These are phyloP conservation scores for Temnothorax ravouxi DNA, from an alignment of 2,888 invertebrate genomes.

Conservation along the genomic window DNA sequence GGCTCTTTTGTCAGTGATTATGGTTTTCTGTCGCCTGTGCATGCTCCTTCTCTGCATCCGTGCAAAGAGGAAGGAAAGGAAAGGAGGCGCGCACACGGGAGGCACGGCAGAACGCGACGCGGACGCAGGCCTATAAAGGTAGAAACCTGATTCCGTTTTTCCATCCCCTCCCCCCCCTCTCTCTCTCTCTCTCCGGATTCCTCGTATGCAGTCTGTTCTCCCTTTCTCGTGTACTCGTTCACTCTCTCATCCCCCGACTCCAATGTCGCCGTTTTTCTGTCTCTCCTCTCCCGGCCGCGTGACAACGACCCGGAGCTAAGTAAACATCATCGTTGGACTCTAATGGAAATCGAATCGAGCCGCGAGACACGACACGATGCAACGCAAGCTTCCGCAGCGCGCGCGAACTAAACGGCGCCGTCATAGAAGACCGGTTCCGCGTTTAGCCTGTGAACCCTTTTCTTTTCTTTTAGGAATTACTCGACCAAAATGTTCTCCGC, in stretches of 20 bases:
- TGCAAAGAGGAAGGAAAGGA: constrained; percentile 57
- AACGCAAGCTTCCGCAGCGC: constrained; percentile 42
- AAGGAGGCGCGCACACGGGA: constrained; percentile 33
- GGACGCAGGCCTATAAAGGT: constrained; percentile 52
- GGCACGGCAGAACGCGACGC: constrained; percentile 26
- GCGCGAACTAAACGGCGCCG: constrained; percentile 61
- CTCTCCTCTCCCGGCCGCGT: constrained; percentile 35
- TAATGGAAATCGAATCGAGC: constrained; percentile 73
- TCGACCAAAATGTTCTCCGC: constrained; percentile 68
- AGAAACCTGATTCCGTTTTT: constrained; percentile 72
- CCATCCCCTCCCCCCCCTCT: constrained; percentile 60
- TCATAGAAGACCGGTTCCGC: constrained; percentile 72
- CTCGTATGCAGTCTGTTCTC: background rate
- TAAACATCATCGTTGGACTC: constrained; percentile 69
- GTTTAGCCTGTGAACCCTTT: constrained; percentile 55
- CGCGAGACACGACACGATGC: constrained; percentile 44
- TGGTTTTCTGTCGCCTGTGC: constrained; percentile 71
- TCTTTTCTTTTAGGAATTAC: constrained; percentile 70
- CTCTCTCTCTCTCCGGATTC: constrained; percentile 25
- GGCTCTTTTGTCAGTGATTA: constrained; percentile 73
- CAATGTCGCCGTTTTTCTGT: constrained; percentile 50
- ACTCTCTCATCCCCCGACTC: constrained; percentile 31
- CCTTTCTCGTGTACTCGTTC: constrained; percentile 27
- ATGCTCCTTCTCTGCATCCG: constrained; percentile 54
- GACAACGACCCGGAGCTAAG: constrained; percentile 61